phyloP scores from a whole-genome alignment of 1,140 invertebrate genomes.

The Oppia nitens region DNA sequence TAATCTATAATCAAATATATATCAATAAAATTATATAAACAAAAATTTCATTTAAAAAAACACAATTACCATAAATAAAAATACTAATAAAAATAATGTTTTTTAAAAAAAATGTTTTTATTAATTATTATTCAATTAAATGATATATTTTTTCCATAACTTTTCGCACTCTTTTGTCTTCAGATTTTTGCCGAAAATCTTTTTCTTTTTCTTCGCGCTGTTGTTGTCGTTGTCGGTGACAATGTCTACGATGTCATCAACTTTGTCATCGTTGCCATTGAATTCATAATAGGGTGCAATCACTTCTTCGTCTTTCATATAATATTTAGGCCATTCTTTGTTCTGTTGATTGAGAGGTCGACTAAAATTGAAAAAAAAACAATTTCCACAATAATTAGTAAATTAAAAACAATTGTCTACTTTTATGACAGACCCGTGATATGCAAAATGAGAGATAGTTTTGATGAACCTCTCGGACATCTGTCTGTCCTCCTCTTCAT shows the following conservation, averaged over 20 bases:
- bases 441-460: neutral
- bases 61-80: too few species aligned
- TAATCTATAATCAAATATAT: too few species aligned
- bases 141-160: neutral
- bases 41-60: too few species aligned
- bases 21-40: too few species aligned
- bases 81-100: too few species aligned
- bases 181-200: neutral
- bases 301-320: neutral
- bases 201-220: neutral
- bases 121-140: neutral
- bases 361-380: neutral
- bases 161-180: neutral
- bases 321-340: neutral
- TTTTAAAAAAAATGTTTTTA: too few species aligned
- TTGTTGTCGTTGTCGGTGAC: too few species aligned
- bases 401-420: neutral
- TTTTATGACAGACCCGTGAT: neutral
- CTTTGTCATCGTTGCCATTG: too few species aligned
- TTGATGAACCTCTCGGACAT: constrained; percentile 1
- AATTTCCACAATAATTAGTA: neutral
- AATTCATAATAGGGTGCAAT: neutral
- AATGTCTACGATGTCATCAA: too few species aligned
- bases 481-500: neutral
- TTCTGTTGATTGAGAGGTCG: neutral